Conservation (phyloP, 2,888 invertebrate genomes). For the Augochlorella aurata region DNA sequence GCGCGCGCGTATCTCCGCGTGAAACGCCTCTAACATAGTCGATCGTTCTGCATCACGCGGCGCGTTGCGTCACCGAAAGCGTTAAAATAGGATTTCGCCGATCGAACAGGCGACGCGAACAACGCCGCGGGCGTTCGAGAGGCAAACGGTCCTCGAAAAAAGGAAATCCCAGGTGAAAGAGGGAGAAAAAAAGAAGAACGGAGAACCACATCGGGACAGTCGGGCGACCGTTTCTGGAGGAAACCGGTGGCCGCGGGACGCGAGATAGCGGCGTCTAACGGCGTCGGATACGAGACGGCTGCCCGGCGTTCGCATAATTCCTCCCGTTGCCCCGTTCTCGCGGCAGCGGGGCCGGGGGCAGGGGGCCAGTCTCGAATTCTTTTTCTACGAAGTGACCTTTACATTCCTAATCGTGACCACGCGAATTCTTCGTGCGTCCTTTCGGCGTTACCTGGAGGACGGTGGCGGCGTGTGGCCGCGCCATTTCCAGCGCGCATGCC, state of each 20-base stretch:
- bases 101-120: constrained; percentile 12
- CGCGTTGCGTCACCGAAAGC: not conserved
- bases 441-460: constrained; percentile 54
- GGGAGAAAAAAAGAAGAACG: not conserved
- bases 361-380: constrained; percentile 26
- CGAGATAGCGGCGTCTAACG: constrained; percentile 26
- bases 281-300: constrained; percentile 15
- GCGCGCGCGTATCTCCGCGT: not conserved
- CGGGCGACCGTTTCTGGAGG: not conserved
- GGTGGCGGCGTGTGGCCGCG: constrained; percentile 61
- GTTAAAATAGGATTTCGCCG: not conserved
- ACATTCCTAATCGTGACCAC: constrained; percentile 64
- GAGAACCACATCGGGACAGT: not conserved
- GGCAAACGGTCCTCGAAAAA: not conserved
- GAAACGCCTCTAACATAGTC: not conserved
- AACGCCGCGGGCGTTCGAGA: constrained; percentile 1
- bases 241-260: constrained; percentile 12
- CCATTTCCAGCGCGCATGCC: constrained; percentile 69
- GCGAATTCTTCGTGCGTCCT: constrained; percentile 61
- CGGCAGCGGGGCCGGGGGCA: not conserved
- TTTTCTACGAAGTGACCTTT: constrained; percentile 55
- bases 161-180: not conserved
- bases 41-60: not conserved
- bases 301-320: constrained; percentile 15
- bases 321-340: constrained; percentile 1